phyloP scores from a whole-genome alignment of 2,113 vertebrate genomes.

The Egretta garzetta region DNA sequence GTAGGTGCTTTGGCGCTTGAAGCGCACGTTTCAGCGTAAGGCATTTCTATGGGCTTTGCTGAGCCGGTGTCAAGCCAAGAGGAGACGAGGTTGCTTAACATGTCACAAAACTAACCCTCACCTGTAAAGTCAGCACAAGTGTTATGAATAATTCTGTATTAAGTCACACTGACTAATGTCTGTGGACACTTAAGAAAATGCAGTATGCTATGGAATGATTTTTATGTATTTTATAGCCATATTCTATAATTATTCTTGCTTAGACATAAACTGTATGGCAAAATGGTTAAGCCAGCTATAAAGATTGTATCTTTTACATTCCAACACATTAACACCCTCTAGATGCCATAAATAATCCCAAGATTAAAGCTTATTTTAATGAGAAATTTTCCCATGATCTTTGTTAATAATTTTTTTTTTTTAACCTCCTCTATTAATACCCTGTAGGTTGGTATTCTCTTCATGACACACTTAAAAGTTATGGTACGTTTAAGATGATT shows the following conservation, averaged over 20 bases:
- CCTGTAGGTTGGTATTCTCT: background rate
- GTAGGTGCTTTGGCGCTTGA: background rate
- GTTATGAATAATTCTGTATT: background rate
- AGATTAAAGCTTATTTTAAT: background rate
- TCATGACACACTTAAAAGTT: background rate
- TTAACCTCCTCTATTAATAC: background rate
- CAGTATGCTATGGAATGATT: rapidly evolving
- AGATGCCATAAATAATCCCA: background rate
- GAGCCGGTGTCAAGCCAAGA: background rate
- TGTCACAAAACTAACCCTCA: slow-evolving; percentile 31
- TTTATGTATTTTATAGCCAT: background rate
- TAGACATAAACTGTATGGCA: background rate
- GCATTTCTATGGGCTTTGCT: background rate
- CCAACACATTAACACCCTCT: background rate
- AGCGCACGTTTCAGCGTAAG: background rate
- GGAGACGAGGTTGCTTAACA: background rate
- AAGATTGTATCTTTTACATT: background rate
- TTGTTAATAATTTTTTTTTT: background rate
- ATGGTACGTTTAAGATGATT: background rate
- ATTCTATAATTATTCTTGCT: background rate
- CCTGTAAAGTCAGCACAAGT: background rate
- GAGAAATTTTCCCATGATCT: background rate
- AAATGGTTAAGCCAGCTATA: background rate
- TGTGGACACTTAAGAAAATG: background rate
- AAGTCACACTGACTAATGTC: background rate